Evolutionary conservation across 2,113 vertebrate species (phyloP), one percentile per base, ranked within the genome.

Genomic region (Toxotes chatareus): DNA sequence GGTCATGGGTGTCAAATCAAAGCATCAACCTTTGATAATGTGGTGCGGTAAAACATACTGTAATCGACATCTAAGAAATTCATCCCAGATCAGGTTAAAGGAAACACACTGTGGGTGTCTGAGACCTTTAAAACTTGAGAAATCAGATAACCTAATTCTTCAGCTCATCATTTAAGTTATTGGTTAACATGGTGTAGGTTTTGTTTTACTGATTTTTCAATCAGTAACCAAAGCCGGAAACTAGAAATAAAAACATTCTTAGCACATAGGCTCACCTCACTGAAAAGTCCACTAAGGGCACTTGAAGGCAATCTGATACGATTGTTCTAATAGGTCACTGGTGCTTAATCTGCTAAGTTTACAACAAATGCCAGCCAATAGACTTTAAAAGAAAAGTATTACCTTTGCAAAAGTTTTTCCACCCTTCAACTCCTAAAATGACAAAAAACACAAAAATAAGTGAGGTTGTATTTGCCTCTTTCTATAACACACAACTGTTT

Each of bases 331-430:
- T 53, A 4, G 21, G 27, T 42, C 13, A 47, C 13, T 38, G 60
- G 16, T 36, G 56, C 23, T 51, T 10, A 27, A 61, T 23, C 56
- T 55, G 19, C 68, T 65, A 11, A 59, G 56, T 76, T 71, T n/a
- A 57, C 51, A 80, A 69, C 42, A 86, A 94, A 95, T 31, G 1
- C 91, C 93, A 95, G 88, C 69, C 76, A 84, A 46, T 9, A 73
- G 11, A 40, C 32, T 40, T 69, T 10, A 73, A 14, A 38, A 89
- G 82, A 72, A 38, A 56, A 55, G 27, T 12, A 67, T 95, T 96
- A 99, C 98, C 97, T 99, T 99, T 93, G 97, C 96, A 73, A 96
- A 99, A 0, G 96, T 86, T 90, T 98, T 99, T 82, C 98, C 98
- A 79, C 98, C 98, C 94, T 99, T 99, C 82, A 98, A 86, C 92